Percentiles rank a stretch among this genome's conserved stretches.
Evolutionary conservation across 2,113 vertebrate species (phyloP).

Genomic region (Leptosomus discolor): DNA sequence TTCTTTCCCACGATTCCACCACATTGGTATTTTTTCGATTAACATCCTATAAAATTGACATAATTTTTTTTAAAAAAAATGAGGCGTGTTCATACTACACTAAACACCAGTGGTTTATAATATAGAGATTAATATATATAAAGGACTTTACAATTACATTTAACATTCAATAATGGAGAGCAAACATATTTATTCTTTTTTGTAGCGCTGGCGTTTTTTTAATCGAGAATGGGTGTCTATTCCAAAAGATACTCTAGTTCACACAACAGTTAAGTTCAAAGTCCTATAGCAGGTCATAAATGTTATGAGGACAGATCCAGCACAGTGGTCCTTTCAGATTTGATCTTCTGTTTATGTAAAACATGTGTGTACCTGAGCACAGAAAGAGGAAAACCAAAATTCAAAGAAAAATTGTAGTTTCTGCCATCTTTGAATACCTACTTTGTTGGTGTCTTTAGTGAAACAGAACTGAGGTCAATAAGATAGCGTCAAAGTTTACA

Average conservation of each 20-base stretch:
- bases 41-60: conserved; percentile 80
- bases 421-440: background rate
- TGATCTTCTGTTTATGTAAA: background rate
- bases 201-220: background rate
- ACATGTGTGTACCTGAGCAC: background rate
- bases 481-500: background rate
- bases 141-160: background rate
- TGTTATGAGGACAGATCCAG: background rate
- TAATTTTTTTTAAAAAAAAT: background rate
- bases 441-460: background rate
- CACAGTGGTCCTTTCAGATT: background rate
- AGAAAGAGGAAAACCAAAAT: background rate
- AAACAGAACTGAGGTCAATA: background rate
- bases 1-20: conserved; percentile 93
- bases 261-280: background rate
- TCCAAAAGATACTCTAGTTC: background rate
- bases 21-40: conserved; percentile 92
- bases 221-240: background rate
- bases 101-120: background rate
- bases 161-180: background rate
- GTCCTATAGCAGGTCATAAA: background rate
- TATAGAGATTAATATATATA: background rate
- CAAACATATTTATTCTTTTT: background rate
- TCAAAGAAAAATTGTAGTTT: background rate
- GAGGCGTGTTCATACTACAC: background rate